Evolutionary conservation across 2,113 vertebrate species (phyloP).

Genomic region (Scortum barcoo): DNA sequence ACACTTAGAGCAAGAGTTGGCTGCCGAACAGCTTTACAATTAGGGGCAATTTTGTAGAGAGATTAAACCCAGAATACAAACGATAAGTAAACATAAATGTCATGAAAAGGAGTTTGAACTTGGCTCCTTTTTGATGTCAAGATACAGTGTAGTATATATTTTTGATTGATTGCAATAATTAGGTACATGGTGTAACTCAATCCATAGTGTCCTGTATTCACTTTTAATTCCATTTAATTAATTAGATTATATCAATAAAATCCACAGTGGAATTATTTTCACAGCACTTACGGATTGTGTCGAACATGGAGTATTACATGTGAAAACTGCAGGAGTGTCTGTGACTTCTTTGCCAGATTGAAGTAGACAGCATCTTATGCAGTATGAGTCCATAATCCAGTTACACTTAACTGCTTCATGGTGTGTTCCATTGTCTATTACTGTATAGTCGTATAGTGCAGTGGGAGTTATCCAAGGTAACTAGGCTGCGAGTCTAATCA

Average conservation of each 20-base stretch:
- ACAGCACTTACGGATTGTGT: conserved; percentile 41
- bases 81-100: conserved; percentile 31
- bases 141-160: conserved; percentile 29
- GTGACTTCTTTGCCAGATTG: conserved; percentile 52
- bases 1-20: conserved; percentile 35
- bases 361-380: conserved; percentile 46
- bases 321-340: conserved; percentile 41
- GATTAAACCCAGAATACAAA: conserved; percentile 39
- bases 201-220: conserved; percentile 26
- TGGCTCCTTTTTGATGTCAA: conserved; percentile 30
- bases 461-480: conserved; percentile 25
- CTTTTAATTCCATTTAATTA: conserved; percentile 56
- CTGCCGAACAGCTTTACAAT: conserved; percentile 28
- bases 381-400: conserved; percentile 54
- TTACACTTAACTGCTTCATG: conserved; percentile 56
- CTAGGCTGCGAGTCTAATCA: conserved; percentile 6
- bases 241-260: conserved; percentile 33
- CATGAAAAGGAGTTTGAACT: conserved; percentile 31
- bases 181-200: conserved; percentile 29
- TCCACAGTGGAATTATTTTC: conserved; percentile 16
- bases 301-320: conserved; percentile 38
- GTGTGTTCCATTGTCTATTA: conserved; percentile 52
- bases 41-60: conserved; percentile 36
- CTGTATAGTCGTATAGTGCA: conserved; percentile 10
- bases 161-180: conserved; percentile 49